Conservation (phyloP, 1,140 invertebrate species). For the Drosophila lini region DNA sequence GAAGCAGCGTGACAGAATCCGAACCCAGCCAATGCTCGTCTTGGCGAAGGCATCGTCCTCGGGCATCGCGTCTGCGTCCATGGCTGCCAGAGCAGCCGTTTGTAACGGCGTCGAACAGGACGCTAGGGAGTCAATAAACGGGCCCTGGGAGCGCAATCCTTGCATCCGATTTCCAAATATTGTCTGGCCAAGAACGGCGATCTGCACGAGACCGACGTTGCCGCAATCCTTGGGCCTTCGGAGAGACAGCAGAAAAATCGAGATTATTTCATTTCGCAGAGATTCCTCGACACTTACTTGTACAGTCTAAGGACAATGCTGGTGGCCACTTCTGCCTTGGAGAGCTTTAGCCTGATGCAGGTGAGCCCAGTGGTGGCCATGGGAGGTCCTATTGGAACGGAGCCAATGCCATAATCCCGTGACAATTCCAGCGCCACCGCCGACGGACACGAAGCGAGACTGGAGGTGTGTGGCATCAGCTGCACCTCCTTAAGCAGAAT, state of each 20-base stretch:
- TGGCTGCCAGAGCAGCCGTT: conserved; percentile 22
- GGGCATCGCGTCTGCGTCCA: conserved; percentile 63
- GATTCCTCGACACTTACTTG: conserved; percentile 58
- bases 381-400: conserved; percentile 87
- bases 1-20: conserved; percentile 78
- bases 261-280: background rate
- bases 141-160: conserved; percentile 39
- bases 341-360: conserved; percentile 92
- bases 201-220: conserved; percentile 94
- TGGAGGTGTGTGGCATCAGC: conserved; percentile 93
- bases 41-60: conserved; percentile 83
- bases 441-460: conserved; percentile 94
- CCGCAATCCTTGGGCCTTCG: conserved; percentile 93
- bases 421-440: conserved; percentile 93
- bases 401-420: conserved; percentile 86
- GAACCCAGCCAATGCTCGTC: conserved; percentile 82
- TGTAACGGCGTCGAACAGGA: conserved; percentile 41
- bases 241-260: conserved; percentile 78
- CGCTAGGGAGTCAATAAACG: conserved; percentile 49
- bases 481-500: conserved; percentile 95
- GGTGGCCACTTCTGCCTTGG: conserved; percentile 92
- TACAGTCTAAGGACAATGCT: conserved; percentile 86
- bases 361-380: conserved; percentile 93
- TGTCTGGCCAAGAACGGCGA: conserved; percentile 92
- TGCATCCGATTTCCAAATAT: conserved; percentile 84